phyloP scores from a whole-genome alignment of 2,113 vertebrate genomes.

The Dicrurus megarhynchus region DNA sequence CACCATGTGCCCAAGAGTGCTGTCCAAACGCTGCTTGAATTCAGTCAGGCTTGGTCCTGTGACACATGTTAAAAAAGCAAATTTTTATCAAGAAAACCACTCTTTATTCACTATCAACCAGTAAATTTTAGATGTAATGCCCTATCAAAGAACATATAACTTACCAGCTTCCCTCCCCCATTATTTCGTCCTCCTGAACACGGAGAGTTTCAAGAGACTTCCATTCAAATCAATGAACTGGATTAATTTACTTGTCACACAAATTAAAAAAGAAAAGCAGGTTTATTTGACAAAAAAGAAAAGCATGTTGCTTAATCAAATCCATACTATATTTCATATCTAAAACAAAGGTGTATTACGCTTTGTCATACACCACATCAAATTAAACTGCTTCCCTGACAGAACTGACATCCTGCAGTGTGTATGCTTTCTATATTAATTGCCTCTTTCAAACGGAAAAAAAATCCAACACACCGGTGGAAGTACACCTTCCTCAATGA shows the following conservation, averaged over 20 bases:
- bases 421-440: neutral
- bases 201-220: neutral
- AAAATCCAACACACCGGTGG: neutral
- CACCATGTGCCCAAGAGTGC: too few relatives aligned
- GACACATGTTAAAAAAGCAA: rapidly evolving
- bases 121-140: neutral
- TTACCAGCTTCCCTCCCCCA: neutral
- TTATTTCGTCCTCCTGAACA: neutral
- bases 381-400: neutral
- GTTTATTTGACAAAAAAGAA: neutral
- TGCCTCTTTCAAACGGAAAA: neutral
- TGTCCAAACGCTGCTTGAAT: neutral
- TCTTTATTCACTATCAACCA: neutral
- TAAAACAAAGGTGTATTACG: rapidly evolving
- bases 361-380: neutral
- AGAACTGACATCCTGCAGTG: neutral
- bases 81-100: neutral
- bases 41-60: neutral
- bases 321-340: neutral
- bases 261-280: neutral
- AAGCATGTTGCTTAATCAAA: neutral
- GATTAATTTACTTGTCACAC: neutral
- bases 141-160: neutral
- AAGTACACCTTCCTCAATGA: neutral
- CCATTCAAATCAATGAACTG: neutral